Conservation (phyloP, 2,113 vertebrate species). For the Calonectris borealis region DNA sequence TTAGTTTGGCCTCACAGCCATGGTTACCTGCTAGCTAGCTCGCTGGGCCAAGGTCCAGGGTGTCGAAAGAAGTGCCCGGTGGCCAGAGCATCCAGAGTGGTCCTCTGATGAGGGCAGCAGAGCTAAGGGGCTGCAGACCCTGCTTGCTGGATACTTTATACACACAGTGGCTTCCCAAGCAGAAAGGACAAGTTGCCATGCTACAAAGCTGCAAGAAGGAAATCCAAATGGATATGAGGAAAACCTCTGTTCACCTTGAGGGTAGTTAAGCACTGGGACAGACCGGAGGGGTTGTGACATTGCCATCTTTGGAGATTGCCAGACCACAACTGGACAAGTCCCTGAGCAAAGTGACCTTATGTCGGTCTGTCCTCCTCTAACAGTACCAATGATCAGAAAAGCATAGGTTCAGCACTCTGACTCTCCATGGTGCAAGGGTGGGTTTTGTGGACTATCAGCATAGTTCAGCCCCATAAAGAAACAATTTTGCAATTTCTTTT, state of each 20-base stretch:
- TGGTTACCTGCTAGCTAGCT: background rate
- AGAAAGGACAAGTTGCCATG: background rate
- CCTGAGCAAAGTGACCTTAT: background rate
- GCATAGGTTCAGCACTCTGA: background rate
- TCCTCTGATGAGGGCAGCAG: background rate
- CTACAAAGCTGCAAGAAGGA: background rate
- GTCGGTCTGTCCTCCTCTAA: background rate
- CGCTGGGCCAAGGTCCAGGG: rapidly evolving
- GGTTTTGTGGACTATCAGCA: background rate
- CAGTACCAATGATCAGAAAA: background rate
- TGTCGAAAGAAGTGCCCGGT: background rate
- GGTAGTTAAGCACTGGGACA: background rate
- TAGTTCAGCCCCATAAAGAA: background rate
- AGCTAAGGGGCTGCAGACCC: background rate
- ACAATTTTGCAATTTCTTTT: background rate
- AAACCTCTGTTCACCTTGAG: background rate
- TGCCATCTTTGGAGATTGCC: background rate
- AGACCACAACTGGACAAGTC: background rate
- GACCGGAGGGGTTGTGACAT: background rate
- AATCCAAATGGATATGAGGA: background rate
- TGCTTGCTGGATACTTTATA: background rate
- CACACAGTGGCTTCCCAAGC: background rate
- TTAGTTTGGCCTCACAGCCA: background rate
- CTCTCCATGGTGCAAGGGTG: background rate
- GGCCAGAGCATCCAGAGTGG: background rate